A percentile compares a stretch with the other conserved stretches of the same genome.
Evolutionary conservation across 2,797 vertebrate genomes (phyloP).

Genomic region (Centroberyx gerrardi): DNA sequence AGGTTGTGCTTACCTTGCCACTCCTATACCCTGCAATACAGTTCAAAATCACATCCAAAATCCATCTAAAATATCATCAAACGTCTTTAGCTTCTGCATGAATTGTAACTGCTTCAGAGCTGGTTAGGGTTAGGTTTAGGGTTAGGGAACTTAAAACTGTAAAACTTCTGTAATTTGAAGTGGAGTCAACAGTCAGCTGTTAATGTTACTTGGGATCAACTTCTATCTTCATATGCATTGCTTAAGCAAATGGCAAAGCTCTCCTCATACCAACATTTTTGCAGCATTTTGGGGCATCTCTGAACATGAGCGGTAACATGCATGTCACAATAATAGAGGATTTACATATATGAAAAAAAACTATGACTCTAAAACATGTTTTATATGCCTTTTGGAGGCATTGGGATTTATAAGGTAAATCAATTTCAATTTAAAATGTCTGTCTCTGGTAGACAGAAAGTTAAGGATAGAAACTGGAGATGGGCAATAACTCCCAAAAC

Average conservation of each 20-base stretch:
- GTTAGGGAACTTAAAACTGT: background rate
- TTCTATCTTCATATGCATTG: too few relatives aligned
- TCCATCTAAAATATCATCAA: background rate
- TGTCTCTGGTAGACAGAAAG: background rate
- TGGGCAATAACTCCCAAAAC: background rate
- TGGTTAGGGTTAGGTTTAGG: background rate
- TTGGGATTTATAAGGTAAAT: background rate
- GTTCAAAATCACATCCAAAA: background rate
- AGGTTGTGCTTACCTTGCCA: background rate
- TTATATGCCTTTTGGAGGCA: constrained; percentile 13
- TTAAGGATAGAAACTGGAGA: background rate
- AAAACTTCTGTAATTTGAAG: background rate
- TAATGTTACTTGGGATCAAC: too few relatives aligned
- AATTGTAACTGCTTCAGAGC: background rate
- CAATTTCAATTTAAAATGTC: background rate
- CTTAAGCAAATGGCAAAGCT: constrained; percentile 38
- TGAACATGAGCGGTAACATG: constrained; percentile 18
- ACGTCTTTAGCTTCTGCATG: background rate
- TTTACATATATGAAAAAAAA: constrained; percentile 51
- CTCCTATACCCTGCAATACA: background rate
- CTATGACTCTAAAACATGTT: background rate
- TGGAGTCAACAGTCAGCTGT: constrained; percentile 39
- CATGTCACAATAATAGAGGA: constrained; percentile 32
- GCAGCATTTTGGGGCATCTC: constrained; percentile 18
- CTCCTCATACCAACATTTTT: constrained; percentile 35